These are phyloP conservation scores for Gephyroberyx darwinii DNA, from an alignment of 2,797 vertebrate genomes.

Conservation along the genomic window DNA sequence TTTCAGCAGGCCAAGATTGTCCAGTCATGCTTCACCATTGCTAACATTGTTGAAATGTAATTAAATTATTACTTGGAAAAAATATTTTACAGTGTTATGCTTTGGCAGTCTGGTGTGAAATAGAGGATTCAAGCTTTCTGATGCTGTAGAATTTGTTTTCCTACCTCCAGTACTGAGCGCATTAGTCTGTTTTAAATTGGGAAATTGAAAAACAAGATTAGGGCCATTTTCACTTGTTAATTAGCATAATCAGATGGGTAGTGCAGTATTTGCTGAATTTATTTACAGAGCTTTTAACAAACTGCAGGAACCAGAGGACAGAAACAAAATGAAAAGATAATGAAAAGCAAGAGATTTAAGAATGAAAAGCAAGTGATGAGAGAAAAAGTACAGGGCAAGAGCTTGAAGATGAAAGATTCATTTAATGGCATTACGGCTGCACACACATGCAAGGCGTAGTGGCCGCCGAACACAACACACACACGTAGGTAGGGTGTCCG, in stretches of 20 bases:
- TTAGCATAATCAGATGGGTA: conserved; percentile 28
- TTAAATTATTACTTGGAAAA: not conserved
- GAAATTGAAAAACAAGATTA: conserved; percentile 12
- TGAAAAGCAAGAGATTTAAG: too few species aligned
- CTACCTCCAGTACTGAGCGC: conserved; percentile 2
- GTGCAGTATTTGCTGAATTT: conserved; percentile 12
- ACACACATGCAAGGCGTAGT: too few species aligned
- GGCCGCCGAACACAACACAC: too few species aligned
- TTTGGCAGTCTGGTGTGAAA: conserved; percentile 3
- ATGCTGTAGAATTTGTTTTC: conserved; percentile 1
- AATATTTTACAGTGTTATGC: not conserved
- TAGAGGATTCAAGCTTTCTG: not conserved
- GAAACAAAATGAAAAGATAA: too few species aligned
- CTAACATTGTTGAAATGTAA: too few species aligned
- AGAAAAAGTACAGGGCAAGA: too few species aligned
- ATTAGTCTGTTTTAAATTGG: conserved; percentile 15
- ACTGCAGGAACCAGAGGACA: not conserved
- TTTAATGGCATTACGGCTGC: too few species aligned
- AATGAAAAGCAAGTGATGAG: too few species aligned
- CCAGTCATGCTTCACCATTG: not conserved
- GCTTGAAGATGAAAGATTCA: too few species aligned
- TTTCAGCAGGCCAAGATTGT: not conserved
- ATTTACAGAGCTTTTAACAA: conserved; percentile 2
- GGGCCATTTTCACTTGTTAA: conserved; percentile 23
- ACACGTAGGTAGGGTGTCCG: too few species aligned